These are phyloP conservation scores for Lepus timidus DNA, from an alignment of 2,113 vertebrate species.

Conservation along the genomic window DNA sequence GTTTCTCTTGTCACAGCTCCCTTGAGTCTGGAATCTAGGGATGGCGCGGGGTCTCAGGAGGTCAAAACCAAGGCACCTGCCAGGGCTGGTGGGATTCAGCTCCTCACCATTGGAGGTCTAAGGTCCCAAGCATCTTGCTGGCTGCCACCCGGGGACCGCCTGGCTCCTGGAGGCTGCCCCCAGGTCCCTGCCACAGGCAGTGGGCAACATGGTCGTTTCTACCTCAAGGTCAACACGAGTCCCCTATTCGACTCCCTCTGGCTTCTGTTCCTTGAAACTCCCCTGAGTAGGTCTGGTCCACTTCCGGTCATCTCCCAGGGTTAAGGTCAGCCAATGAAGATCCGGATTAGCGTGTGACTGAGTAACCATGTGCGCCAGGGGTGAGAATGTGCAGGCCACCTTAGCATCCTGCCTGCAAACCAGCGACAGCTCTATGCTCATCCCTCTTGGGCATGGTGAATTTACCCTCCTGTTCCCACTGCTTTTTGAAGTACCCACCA, in stretches of 20 bases:
- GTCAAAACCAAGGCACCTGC: not conserved
- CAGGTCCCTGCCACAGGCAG: not conserved
- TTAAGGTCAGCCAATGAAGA: not conserved
- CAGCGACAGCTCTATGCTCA: not conserved
- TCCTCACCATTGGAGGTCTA: not conserved
- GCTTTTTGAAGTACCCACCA: not conserved
- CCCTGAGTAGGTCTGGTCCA: not conserved
- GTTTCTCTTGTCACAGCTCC: constrained; percentile 12
- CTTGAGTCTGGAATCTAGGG: not conserved
- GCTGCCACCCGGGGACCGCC: not conserved
- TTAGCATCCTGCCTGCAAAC: not conserved
- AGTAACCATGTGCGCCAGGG: not conserved
- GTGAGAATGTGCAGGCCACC: not conserved
- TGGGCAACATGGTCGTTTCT: not conserved
- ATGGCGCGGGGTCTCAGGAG: not conserved
- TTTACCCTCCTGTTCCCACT: not conserved
- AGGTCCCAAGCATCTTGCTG: not conserved
- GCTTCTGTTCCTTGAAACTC: not conserved
- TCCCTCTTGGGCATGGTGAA: not conserved
- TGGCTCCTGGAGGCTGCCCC: not conserved
- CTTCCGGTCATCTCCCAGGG: not conserved
- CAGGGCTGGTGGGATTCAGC: not conserved
- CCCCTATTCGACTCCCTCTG: not conserved
- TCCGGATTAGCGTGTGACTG: not conserved
- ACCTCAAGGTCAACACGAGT: not conserved